These are phyloP conservation scores for Cylas formicarius DNA, from an alignment of 1,140 invertebrate species.

Conservation along the genomic window DNA sequence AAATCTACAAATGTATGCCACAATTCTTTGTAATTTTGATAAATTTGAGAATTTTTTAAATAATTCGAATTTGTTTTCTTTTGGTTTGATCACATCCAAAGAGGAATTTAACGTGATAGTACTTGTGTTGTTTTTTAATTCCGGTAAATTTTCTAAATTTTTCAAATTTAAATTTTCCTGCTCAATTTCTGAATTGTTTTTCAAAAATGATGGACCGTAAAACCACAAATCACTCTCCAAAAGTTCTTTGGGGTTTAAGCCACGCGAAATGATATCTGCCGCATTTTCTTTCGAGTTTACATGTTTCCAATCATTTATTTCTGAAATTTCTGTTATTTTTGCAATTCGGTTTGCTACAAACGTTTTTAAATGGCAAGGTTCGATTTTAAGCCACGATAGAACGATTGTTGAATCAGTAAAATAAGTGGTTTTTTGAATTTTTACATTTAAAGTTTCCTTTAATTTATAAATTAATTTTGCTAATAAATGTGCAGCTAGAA, in stretches of 20 bases:
- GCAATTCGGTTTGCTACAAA: slow-evolving; percentile 38
- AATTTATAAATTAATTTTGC: slow-evolving; percentile 18
- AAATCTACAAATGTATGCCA: slow-evolving; percentile 13
- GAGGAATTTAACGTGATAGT: too few relatives aligned
- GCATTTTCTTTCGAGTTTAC: slow-evolving; percentile 38
- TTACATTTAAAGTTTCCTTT: slow-evolving; percentile 7
- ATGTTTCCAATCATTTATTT: slow-evolving; percentile 33
- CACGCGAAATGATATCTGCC: slow-evolving; percentile 42
- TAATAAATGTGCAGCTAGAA: slow-evolving; percentile 24
- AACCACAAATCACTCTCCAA: slow-evolving; percentile 34
- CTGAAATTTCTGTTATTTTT: slow-evolving; percentile 36
- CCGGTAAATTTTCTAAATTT: too few relatives aligned
- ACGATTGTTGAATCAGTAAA: slow-evolving; percentile 43
- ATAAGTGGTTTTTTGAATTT: slow-evolving; percentile 21
- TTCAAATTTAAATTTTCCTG: too few relatives aligned
- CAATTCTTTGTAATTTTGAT: slow-evolving; percentile 12
- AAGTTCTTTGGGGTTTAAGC: slow-evolving; percentile 28
- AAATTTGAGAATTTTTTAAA: slow-evolving; percentile 18
- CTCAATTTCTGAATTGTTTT: slow-evolving; percentile 1
- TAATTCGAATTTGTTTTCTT: slow-evolving; percentile 11
- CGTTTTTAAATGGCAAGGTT: slow-evolving; percentile 24
- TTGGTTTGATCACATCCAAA: slow-evolving; percentile 1
- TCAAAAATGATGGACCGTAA: slow-evolving; percentile 29
- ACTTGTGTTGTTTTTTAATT: too few relatives aligned
- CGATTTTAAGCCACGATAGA: slow-evolving; percentile 27